A percentile compares a stretch with the other conserved stretches of the same genome.
Evolutionary conservation across 2,888 invertebrate species (phyloP).

Genomic region (Polydrusus pterygomalis): DNA sequence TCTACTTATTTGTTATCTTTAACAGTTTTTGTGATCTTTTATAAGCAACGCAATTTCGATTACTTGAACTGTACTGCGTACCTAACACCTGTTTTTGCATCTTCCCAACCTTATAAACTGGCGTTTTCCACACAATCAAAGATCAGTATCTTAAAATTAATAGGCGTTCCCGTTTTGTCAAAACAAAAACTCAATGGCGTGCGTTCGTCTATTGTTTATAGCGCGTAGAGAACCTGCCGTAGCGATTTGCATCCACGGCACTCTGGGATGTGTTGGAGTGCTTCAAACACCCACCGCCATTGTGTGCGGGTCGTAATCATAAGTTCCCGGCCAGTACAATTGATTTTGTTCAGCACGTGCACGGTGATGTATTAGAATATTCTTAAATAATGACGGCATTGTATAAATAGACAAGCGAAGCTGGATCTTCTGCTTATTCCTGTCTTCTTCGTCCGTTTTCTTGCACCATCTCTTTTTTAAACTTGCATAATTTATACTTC

Average conservation of each 20-base stretch:
- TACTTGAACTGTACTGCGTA: too few species aligned
- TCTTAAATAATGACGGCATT: slow-evolving; percentile 70
- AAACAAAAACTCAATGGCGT: slow-evolving; percentile 60
- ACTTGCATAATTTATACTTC: slow-evolving; percentile 31
- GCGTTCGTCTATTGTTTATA: slow-evolving; percentile 61
- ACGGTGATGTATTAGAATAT: slow-evolving; percentile 71
- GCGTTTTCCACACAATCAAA: slow-evolving; percentile 8
- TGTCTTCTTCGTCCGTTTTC: slow-evolving; percentile 32
- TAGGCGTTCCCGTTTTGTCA: slow-evolving; percentile 46
- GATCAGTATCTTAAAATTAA: slow-evolving; percentile 38
- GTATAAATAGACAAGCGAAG: slow-evolving; percentile 62
- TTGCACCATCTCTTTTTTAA: slow-evolving; percentile 25
- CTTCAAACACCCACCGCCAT: slow-evolving; percentile 70
- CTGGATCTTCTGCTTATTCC: slow-evolving; percentile 36
- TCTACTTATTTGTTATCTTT: too few species aligned
- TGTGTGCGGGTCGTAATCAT: slow-evolving; percentile 66
- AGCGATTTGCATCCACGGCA: slow-evolving; percentile 67
- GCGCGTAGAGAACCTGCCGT: slow-evolving; percentile 62
- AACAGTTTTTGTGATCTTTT: too few species aligned
- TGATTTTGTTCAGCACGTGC: slow-evolving; percentile 71
- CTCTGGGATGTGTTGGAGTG: slow-evolving; percentile 64
- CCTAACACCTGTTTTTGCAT: background rate
- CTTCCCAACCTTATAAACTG: slow-evolving; percentile 25
- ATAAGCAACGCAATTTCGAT: background rate
- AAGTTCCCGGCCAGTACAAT: slow-evolving; percentile 68